Percentiles rank a stretch among this genome's conserved stretches.
phyloP scores from a whole-genome alignment of 2,888 invertebrate species.

The Stenurella melanura region DNA sequence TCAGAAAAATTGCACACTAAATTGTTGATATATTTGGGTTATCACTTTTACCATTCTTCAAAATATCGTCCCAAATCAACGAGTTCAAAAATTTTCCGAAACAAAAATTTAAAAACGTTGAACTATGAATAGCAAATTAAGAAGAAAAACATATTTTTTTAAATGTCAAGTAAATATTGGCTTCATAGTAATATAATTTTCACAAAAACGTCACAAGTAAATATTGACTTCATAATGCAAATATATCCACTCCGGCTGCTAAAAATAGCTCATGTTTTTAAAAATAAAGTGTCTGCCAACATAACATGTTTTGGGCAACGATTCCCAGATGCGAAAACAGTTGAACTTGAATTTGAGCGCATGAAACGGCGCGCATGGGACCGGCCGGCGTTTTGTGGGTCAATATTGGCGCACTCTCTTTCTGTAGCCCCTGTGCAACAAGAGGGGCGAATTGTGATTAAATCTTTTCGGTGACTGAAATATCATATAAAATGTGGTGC shows the following conservation, averaged over 20 bases:
- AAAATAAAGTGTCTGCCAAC: background rate
- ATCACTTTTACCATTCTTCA: too few species aligned
- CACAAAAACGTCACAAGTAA: too few species aligned
- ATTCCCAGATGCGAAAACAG: background rate
- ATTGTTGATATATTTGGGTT: too few species aligned
- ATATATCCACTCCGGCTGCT: background rate
- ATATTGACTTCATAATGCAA: background rate
- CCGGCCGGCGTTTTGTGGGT: slow-evolving; percentile 3
- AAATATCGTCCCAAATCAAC: too few species aligned
- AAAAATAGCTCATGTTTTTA: background rate
- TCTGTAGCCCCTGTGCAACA: background rate
- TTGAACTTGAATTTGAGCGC: background rate
- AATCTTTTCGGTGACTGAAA: background rate
- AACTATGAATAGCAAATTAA: too few species aligned
- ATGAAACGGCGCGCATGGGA: slow-evolving; percentile 8
- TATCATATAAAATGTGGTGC: slow-evolving; percentile 42
- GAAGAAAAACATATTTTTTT: too few species aligned
- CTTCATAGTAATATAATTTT: too few species aligned
- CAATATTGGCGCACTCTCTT: slow-evolving; percentile 13
- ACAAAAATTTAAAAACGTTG: too few species aligned
- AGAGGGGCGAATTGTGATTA: background rate
- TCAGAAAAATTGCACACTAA: too few species aligned
- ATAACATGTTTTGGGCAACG: background rate
- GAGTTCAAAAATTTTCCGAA: too few species aligned
- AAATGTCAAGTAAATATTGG: too few species aligned